Percentiles rank a stretch among this genome's conserved stretches.
Evolutionary conservation across 2,113 vertebrate genomes (phyloP).

Genomic region (Lanius ludovicianus): DNA sequence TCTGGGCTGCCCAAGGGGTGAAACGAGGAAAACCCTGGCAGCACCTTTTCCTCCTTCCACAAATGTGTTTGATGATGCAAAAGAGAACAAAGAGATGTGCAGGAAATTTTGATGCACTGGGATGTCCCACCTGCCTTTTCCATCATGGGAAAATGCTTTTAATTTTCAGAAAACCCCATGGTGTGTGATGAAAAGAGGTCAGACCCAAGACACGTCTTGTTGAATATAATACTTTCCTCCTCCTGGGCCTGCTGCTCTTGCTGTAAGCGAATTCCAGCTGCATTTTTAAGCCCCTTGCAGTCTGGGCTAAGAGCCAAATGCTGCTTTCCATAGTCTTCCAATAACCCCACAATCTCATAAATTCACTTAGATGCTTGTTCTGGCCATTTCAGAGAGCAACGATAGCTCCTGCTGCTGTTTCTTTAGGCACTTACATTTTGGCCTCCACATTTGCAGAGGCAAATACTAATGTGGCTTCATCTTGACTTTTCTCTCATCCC

Average conservation of each 20-base stretch:
- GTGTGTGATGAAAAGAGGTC: not conserved
- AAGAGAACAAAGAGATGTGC: not conserved
- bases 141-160: not conserved
- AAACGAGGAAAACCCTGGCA: not conserved
- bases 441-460: not conserved
- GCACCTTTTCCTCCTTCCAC: not conserved
- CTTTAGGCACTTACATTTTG: not conserved
- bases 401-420: not conserved
- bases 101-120: not conserved
- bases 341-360: not conserved
- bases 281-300: not conserved
- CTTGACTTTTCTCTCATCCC: not conserved
- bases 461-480: not conserved
- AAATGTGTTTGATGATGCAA: not conserved
- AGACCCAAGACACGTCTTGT: not conserved
- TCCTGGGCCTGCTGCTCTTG: not conserved
- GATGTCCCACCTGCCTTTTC: not conserved
- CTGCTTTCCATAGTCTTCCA: not conserved
- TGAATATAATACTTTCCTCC: not conserved
- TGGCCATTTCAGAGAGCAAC: not conserved
- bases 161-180: not conserved
- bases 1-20: not conserved
- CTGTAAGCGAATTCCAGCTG: slow-evolving; percentile 7
- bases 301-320: slow-evolving; percentile 20
- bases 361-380: not conserved